Conservation (phyloP, 2,113 vertebrate genomes). For the Salminus brasiliensis region DNA sequence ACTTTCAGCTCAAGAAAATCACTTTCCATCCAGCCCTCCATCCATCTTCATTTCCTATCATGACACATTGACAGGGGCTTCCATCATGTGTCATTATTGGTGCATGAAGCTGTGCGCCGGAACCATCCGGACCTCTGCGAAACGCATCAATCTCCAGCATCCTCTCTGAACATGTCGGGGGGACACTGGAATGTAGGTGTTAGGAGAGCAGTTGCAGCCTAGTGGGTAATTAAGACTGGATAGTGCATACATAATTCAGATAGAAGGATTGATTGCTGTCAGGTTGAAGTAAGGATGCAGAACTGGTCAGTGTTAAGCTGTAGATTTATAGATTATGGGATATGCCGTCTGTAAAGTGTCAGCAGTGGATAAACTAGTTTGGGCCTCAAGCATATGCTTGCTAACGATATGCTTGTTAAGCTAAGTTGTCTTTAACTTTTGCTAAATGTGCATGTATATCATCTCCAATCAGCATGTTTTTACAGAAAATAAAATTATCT, state of each 20-base stretch:
- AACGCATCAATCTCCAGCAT: constrained; percentile 76
- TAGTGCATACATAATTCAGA: constrained; percentile 50
- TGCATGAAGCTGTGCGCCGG: constrained; percentile 72
- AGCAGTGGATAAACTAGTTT: not conserved
- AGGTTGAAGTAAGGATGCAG: constrained; percentile 16
- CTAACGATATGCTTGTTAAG: too few species aligned
- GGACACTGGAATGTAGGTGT: constrained; percentile 58
- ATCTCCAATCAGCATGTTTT: too few species aligned
- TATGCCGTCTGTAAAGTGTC: not conserved
- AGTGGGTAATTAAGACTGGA: constrained; percentile 68
- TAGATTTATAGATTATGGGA: not conserved
- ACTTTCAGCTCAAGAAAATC: constrained; percentile 76
- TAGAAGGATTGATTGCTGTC: constrained; percentile 32
- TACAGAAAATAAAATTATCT: too few species aligned
- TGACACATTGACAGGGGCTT: constrained; percentile 75
- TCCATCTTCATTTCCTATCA: constrained; percentile 78
- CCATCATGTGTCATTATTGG: constrained; percentile 83
- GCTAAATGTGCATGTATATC: too few species aligned
- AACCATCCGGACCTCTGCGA: constrained; percentile 73
- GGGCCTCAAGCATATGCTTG: not conserved
- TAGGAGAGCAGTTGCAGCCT: constrained; percentile 30
- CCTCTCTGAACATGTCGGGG: constrained; percentile 59
- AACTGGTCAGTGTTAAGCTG: not conserved
- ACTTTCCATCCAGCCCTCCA: constrained; percentile 71
- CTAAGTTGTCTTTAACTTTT: too few species aligned